These are phyloP conservation scores for Temnothorax nylanderi DNA, from an alignment of 1,140 invertebrate genomes.

Conservation along the genomic window DNA sequence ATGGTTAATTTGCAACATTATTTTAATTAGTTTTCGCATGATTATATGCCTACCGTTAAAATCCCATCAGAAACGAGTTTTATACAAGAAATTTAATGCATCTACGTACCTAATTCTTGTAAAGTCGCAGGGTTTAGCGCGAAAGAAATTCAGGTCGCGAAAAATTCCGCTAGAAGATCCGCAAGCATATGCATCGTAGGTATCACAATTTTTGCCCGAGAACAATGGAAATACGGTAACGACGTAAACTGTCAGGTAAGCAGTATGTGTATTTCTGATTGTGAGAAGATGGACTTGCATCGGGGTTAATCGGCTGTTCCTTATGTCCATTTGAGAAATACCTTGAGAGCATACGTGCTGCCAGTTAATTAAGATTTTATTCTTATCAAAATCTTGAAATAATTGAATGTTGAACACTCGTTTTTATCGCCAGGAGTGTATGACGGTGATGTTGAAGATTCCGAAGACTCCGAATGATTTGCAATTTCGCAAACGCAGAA, in stretches of 20 bases:
- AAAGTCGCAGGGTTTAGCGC: background rate
- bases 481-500: background rate
- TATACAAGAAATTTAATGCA: background rate
- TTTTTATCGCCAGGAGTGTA: background rate
- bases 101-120: background rate
- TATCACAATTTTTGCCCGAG: constrained; percentile 35
- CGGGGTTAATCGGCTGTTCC: constrained; percentile 65
- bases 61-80: background rate
- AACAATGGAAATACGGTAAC: constrained; percentile 55
- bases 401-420: background rate
- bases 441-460: background rate
- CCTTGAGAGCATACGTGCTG: background rate
- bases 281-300: constrained; percentile 39
- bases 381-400: background rate
- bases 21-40: background rate
- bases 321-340: constrained; percentile 55
- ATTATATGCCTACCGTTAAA: background rate
- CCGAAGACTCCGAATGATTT: background rate
- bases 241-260: background rate
- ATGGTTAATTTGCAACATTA: background rate
- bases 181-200: constrained; percentile 40
- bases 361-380: constrained; percentile 53
- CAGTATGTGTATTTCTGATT: constrained; percentile 10
- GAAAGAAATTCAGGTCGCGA: constrained; percentile 38
- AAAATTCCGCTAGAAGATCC: constrained; percentile 41